Percentiles rank a stretch among this genome's conserved stretches.
Conservation (phyloP, 2,797 vertebrate species). For the Orestias chungarensis region DNA sequence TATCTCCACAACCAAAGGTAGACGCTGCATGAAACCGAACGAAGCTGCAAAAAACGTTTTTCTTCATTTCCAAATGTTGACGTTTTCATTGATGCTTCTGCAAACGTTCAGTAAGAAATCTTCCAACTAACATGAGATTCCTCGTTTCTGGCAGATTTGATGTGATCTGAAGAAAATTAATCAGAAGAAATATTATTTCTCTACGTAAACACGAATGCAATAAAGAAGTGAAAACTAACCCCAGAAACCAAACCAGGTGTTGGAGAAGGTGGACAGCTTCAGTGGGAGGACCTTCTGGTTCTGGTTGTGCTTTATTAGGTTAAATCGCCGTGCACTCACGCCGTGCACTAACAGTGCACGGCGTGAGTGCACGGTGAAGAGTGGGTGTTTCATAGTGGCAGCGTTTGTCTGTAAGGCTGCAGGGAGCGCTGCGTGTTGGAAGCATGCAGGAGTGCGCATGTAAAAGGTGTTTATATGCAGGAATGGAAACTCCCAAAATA, state of each 20-base stretch:
- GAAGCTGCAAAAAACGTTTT: conserved; percentile 9
- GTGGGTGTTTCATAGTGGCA: conserved; percentile 32
- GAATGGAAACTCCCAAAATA: conserved; percentile 81
- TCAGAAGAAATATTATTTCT: too few species aligned
- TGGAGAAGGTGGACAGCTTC: neutral
- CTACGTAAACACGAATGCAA: too few species aligned
- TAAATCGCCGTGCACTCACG: too few species aligned
- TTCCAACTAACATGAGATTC: neutral
- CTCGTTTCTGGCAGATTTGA: neutral
- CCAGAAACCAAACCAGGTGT: neutral
- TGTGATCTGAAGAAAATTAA: too few species aligned
- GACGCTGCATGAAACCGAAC: conserved; percentile 14
- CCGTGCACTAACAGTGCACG: too few species aligned
- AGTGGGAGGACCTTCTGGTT: too few species aligned
- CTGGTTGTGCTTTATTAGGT: too few species aligned
- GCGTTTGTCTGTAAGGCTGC: conserved; percentile 16
- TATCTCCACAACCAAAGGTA: conserved; percentile 58
- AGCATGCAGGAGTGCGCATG: conserved; percentile 33
- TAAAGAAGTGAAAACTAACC: too few species aligned
- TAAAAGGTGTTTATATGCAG: conserved; percentile 77
- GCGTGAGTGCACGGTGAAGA: too few species aligned
- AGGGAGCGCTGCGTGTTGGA: conserved; percentile 27
- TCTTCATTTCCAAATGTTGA: neutral
- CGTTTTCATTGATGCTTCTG: neutral
- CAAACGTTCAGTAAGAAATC: neutral